Evolutionary conservation across 2,797 vertebrate genomes (phyloP), one percentile per base, ranked within the genome.

Genomic region (Naso thynnoides): DNA sequence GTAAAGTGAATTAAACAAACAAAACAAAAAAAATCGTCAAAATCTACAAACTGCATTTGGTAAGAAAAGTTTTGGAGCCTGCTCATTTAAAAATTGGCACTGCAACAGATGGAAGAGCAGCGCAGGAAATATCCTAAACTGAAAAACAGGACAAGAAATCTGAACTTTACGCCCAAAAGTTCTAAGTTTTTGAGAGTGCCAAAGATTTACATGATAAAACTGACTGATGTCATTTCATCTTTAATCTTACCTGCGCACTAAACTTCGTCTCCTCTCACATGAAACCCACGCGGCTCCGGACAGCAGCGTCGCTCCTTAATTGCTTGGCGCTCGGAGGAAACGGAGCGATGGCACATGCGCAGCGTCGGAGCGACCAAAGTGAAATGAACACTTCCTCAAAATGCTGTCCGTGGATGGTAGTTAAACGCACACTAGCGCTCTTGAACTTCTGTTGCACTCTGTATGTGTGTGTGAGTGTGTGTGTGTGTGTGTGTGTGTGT

Each of bases 191-290:
- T 6, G 2, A 16, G 16, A 44, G 33, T 11, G 9, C 33, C 13
- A 8, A 36, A 9, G 13, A 36, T 36, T 36, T 36, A 13, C 9
- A 36, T 36, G 33, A 36, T 36, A 8, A n/a, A n/a, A 11, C 33
- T 36, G 13, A 13, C 33, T n/a, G 33, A 9, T 3, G 33, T 36
- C 13, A 36, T 36, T 36, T 36, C 33, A 36, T 11, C n/a, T 36
- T 31, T 64, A 63, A 16, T 69, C 90, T 82, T 88, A 93, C 90
- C 90, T 93, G 89, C 39, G 73, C 64, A 10, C 63, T 74, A n/a
- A 55, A 36, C 52, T 73, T 58, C 11, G 61, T 4, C 48, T 62
- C 57, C 10, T 47, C 71, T 64, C 82, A 63, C 38, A 23, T 0
- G 62, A 74, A n/a, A 3, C 80, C 44, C 73, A 64, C 80, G 75